phyloP scores from a whole-genome alignment of 2,797 vertebrate species.

The Loriculus beryllinus region DNA sequence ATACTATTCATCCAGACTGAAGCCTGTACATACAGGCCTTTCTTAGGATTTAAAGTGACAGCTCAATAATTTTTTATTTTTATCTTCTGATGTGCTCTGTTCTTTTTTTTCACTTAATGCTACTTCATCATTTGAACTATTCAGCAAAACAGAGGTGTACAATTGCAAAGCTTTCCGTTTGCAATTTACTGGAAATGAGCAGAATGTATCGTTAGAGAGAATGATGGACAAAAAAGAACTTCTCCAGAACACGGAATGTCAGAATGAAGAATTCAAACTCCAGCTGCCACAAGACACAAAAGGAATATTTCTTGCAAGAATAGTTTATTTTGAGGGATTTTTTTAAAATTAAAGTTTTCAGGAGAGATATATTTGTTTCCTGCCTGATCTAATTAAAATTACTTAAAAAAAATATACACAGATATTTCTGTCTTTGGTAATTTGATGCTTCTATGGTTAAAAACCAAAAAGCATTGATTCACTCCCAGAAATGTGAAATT shows the following conservation, averaged over 20 bases:
- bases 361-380: not conserved
- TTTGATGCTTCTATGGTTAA: not conserved
- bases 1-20: not conserved
- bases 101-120: not conserved
- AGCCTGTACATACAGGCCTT: not conserved
- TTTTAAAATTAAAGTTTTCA: not conserved
- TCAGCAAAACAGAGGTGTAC: not conserved
- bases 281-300: not conserved
- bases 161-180: not conserved
- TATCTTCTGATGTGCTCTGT: not conserved
- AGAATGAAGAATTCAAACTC: not conserved
- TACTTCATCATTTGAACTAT: not conserved
- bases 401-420: not conserved
- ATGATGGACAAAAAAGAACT: not conserved
- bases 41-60: not conserved
- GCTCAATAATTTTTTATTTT: not conserved
- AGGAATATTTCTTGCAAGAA: not conserved
- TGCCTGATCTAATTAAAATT: not conserved
- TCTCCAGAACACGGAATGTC: not conserved
- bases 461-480: not conserved
- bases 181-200: not conserved
- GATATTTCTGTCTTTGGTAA: not conserved
- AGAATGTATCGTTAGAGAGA: not conserved
- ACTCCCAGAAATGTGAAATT: not conserved
- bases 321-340: not conserved